phyloP scores from a whole-genome alignment of 2,888 invertebrate species.

The Octonoba sinensis region DNA sequence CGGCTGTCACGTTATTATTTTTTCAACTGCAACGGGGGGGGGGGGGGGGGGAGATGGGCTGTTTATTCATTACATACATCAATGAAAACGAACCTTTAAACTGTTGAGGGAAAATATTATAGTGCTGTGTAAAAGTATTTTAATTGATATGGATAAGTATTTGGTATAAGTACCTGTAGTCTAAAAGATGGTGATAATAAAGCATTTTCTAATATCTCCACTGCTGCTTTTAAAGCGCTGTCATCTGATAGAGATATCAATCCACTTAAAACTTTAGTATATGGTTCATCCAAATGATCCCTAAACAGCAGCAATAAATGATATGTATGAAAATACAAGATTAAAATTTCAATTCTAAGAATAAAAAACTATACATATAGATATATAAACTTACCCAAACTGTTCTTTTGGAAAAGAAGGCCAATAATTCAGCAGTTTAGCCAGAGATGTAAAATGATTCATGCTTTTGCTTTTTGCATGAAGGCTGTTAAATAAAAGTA shows the following conservation, averaged over 20 bases:
- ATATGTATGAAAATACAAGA: not conserved
- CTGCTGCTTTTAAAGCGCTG: slow-evolving; percentile 15
- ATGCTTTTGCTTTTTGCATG: slow-evolving; percentile 19
- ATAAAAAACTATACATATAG: not conserved
- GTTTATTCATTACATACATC: not conserved
- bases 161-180: too few species aligned
- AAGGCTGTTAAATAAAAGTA: slow-evolving; percentile 40
- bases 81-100: not conserved
- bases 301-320: slow-evolving; percentile 5
- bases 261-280: slow-evolving; percentile 43
- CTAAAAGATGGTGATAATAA: slow-evolving; percentile 26
- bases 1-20: too few species aligned
- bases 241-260: slow-evolving; percentile 15
- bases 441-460: slow-evolving; percentile 42
- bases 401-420: slow-evolving; percentile 32
- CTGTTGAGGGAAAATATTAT: not conserved
- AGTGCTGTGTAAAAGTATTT: not conserved
- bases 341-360: not conserved
- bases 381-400: slow-evolving; percentile 20
- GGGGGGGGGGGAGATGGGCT: not conserved
- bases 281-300: slow-evolving; percentile 29
- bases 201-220: slow-evolving; percentile 32
- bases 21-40: not conserved
- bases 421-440: slow-evolving; percentile 47
- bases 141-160: not conserved